phyloP scores from a whole-genome alignment of 2,113 vertebrate species.

The Coptodon bakossiorum region DNA sequence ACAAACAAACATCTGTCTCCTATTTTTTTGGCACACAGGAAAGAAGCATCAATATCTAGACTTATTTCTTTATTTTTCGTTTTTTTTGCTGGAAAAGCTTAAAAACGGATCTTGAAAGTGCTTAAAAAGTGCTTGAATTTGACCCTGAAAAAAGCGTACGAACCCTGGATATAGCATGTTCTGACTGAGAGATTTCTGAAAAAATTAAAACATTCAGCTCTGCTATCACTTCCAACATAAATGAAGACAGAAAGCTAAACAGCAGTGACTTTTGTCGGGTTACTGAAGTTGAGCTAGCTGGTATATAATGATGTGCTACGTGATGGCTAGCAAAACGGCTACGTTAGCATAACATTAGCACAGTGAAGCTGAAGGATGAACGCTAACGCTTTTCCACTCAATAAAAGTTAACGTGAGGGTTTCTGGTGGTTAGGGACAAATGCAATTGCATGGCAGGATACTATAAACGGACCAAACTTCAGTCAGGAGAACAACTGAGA shows the following conservation, averaged over 20 bases:
- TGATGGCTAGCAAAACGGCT: background rate
- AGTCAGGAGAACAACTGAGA: background rate
- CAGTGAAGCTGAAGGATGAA: background rate
- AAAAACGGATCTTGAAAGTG: too few species aligned
- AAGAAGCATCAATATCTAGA: too few species aligned
- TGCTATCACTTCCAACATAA: background rate
- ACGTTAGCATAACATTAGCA: rapidly evolving
- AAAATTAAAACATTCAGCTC: rapidly evolving
- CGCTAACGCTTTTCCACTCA: background rate
- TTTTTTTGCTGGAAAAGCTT: too few species aligned
- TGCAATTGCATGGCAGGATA: background rate
- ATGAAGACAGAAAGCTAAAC: background rate
- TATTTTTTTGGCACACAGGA: too few species aligned
- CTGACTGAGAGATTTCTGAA: background rate
- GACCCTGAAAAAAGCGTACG: too few species aligned
- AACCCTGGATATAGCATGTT: too few species aligned
- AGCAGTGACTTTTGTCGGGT: rapidly evolving
- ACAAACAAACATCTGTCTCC: too few species aligned
- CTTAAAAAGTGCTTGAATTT: too few species aligned
- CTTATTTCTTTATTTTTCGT: too few species aligned
- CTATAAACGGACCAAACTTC: background rate
- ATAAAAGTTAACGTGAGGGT: background rate
- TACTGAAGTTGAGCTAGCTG: background rate
- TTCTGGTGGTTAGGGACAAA: background rate
- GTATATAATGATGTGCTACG: background rate